Evolutionary conservation across 2,113 vertebrate genomes (phyloP).

Genomic region (Tympanuchus pallidicinctus): DNA sequence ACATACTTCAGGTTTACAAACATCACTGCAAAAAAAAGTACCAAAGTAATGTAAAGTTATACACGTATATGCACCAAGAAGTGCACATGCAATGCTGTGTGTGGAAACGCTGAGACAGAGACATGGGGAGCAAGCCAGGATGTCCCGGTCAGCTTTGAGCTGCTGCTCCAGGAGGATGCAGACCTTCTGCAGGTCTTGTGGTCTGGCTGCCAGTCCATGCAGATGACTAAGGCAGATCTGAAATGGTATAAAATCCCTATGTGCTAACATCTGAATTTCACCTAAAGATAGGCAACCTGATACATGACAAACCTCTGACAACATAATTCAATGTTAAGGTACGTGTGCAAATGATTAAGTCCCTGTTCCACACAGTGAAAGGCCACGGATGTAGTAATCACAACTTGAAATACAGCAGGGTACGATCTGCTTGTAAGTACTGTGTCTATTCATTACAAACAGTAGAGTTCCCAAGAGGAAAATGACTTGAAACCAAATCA

Average conservation of each 20-base stretch:
- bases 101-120: neutral
- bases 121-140: neutral
- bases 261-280: neutral
- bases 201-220: no score
- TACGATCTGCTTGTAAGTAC: neutral
- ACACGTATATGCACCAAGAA: neutral
- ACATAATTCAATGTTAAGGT: neutral
- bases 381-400: fast-evolving
- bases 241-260: neutral
- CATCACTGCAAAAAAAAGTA: neutral
- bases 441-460: neutral
- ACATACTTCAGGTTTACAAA: neutral
- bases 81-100: neutral
- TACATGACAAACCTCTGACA: neutral
- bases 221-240: no score
- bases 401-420: neutral
- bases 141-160: neutral
- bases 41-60: neutral
- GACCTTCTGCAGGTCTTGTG: neutral
- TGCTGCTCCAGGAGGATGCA: neutral
- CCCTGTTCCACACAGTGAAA: neutral
- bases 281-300: neutral
- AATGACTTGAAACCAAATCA: neutral
- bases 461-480: neutral
- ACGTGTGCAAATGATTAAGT: no score